These are phyloP conservation scores for Macroglossus sobrinus DNA, from an alignment of 2,113 vertebrate genomes.

Conservation along the genomic window DNA sequence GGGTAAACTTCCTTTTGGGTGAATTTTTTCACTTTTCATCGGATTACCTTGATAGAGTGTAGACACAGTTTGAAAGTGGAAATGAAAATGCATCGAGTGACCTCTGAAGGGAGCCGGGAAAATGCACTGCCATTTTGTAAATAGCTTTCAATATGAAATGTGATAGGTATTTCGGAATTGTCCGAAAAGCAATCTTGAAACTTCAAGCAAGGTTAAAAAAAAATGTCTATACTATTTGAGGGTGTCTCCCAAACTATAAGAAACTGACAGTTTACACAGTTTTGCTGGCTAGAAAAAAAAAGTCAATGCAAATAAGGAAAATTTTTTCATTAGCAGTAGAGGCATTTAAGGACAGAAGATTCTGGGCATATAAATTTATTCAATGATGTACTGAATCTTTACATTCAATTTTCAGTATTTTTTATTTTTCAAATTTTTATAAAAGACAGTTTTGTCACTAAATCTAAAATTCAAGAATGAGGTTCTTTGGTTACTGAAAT, in stretches of 20 bases:
- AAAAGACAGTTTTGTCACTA: neutral
- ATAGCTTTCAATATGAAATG: conserved; percentile 69
- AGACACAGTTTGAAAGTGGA: conserved; percentile 41
- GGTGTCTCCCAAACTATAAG: neutral
- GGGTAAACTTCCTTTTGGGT: neutral
- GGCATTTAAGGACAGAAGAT: neutral
- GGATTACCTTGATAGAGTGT: neutral
- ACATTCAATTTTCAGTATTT: neutral
- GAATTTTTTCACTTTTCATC: conserved; percentile 45
- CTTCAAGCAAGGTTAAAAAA: conserved; percentile 60
- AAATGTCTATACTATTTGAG: conserved; percentile 38
- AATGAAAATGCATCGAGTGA: conserved; percentile 52
- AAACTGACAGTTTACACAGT: conserved; percentile 32
- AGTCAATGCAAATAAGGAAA: neutral
- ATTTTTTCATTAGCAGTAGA: neutral
- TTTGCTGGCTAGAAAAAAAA: conserved; percentile 29
- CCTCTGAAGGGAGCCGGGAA: conserved; percentile 46
- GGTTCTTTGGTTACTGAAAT: neutral
- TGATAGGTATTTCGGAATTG: conserved; percentile 65
- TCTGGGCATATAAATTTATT: neutral
- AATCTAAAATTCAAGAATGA: neutral
- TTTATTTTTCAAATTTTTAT: neutral
- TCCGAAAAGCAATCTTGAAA: conserved; percentile 72
- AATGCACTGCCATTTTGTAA: conserved; percentile 63
- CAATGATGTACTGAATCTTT: neutral